These are phyloP conservation scores for Lapara coniferarum DNA, from an alignment of 2,888 invertebrate species.

Conservation along the genomic window DNA sequence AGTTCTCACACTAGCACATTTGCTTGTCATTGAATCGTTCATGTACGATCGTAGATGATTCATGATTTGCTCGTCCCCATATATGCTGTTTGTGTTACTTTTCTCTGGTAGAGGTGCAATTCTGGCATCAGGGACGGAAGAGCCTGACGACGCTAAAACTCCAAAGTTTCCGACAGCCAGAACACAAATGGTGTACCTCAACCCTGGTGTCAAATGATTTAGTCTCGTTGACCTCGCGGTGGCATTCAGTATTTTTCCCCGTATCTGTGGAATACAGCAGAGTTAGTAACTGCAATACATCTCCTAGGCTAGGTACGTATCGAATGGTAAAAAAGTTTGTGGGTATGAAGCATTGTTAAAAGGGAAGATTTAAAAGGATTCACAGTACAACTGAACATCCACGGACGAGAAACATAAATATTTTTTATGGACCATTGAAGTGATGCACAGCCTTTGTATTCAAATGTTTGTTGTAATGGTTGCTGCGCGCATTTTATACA, in stretches of 20 bases:
- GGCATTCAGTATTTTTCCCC: constrained; percentile 89
- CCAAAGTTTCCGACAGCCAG: constrained; percentile 90
- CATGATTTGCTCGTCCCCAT: constrained; percentile 85
- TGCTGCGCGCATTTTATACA: constrained; percentile 62
- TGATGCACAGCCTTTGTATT: constrained; percentile 81
- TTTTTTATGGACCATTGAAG: constrained; percentile 83
- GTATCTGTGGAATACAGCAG: constrained; percentile 80
- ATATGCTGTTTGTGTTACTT: constrained; percentile 61
- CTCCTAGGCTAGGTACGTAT: constrained; percentile 25
- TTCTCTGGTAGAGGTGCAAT: constrained; percentile 72
- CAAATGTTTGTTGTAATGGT: constrained; percentile 79
- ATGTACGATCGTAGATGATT: constrained; percentile 67
- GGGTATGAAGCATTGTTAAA: constrained; percentile 61
- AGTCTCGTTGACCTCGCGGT: constrained; percentile 89
- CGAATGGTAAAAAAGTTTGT: constrained; percentile 50
- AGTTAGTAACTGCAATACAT: constrained; percentile 26
- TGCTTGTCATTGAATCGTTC: constrained; percentile 89
- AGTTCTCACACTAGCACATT: constrained; percentile 90
- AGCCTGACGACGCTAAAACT: constrained; percentile 71
- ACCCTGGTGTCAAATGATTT: constrained; percentile 89
- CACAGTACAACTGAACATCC: constrained; percentile 67
- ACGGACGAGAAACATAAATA: constrained; percentile 78
- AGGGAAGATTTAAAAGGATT: constrained; percentile 74
- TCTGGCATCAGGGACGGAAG: constrained; percentile 78
- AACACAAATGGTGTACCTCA: constrained; percentile 93